Evolutionary conservation across 2,797 vertebrate species (phyloP), one percentile per base, ranked within the genome.

Genomic region (Cetoscarus ocellatus): DNA sequence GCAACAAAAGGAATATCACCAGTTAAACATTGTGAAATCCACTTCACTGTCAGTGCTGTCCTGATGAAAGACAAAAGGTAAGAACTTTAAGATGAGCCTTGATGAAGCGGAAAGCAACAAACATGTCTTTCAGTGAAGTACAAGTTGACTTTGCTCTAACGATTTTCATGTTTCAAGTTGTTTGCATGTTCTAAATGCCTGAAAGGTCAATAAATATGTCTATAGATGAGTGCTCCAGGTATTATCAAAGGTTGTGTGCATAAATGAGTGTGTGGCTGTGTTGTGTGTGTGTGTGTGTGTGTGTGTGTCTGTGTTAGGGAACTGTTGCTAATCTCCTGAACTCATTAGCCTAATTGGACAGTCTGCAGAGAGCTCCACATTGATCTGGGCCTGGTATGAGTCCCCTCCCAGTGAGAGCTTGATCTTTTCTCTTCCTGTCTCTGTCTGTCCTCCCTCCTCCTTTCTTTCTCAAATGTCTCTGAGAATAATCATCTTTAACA

Each of bases 321-420:
- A 57, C 48, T 15, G 9, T 15, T 73, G 80, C 80, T 86, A 90
- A 91, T 93, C 80, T 75, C 60, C 72, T 75, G 76, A 75, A 89
- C 84, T 91, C 86, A 91, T 93, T 91, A 91, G 85, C 62, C 84
- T 92, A 93, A 93, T 91, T 92, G 89, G 88, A 82, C 82, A 63
- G 85, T 85, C 77, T 85, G 80, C 62, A 75, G 73, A 86, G 80
- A 85, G 80, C 83, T 71, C 61, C 72, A 69, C 85, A 91, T 90
- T 90, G 88, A 91, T 84, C 82, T 60, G 44, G 80, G 63, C 36
- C 63, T 70, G 73, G 78, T 88, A 82, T 42, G 47, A 71, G 73
- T 88, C 88, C 56, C 77, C 84, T 86, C 75, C 67, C 67, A 57
- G 51, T 62, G 54, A 85, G 60, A 51, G 17, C 77, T 73, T 47